A percentile compares a stretch with the other conserved stretches of the same genome.
Conservation (phyloP, 2,113 vertebrate species). For the Pyrgilauda ruficollis region DNA sequence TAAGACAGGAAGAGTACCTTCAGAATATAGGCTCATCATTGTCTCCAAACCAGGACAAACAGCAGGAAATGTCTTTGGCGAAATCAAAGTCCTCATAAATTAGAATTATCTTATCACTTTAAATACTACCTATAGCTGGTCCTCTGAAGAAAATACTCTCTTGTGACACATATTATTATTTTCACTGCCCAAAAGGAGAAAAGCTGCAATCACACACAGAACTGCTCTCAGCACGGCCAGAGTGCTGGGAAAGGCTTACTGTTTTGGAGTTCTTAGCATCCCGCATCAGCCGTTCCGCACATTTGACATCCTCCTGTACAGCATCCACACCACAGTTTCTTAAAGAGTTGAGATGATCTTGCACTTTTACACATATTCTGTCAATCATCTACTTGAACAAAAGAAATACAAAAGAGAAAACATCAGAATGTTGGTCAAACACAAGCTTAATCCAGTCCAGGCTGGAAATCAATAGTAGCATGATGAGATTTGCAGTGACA, state of each 20-base stretch:
- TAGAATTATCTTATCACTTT: background rate
- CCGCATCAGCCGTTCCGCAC: constrained; percentile 89
- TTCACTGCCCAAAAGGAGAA: background rate
- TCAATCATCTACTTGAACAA: constrained; percentile 88
- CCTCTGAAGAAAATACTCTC: background rate
- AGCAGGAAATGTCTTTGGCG: background rate
- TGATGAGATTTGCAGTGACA: background rate
- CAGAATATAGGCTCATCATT: background rate
- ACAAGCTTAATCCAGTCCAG: background rate
- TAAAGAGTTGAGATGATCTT: constrained; percentile 96
- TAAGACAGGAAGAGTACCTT: background rate
- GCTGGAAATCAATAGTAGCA: background rate
- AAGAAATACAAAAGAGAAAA: background rate
- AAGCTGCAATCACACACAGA: background rate
- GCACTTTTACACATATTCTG: constrained; percentile 95
- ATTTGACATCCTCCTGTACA: constrained; percentile 88
- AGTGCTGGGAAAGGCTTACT: constrained; percentile 65
- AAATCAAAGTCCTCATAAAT: background rate
- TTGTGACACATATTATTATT: background rate
- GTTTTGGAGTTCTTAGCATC: constrained; percentile 98
- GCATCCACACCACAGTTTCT: constrained; percentile 83
- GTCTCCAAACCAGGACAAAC: background rate
- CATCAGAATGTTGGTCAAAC: background rate
- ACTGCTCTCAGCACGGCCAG: background rate
- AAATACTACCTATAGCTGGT: background rate